Base-by-base conservation (phyloP, 2,797 vertebrate genomes). In the Crossoptilon crossoptilon region DNA sequence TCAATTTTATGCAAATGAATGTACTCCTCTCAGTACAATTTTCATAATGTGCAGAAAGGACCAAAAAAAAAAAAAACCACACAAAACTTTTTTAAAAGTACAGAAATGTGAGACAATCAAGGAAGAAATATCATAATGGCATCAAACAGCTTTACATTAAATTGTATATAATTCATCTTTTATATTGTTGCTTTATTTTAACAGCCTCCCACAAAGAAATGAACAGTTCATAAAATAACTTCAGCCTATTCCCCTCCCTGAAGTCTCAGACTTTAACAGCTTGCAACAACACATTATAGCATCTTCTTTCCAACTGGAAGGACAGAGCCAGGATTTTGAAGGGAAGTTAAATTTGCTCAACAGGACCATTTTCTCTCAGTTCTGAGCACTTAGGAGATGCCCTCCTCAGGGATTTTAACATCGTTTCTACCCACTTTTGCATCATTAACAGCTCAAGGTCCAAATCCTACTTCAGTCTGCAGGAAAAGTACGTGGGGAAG, bases 1-100 rank as follows among this genome's bases (percentile, higher is more conserved):
- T 96, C 92, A 97, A 96, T 97, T 97, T 97, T 96, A 97, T 97
- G 98, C 94, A 97, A 97, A 97, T 96, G 95, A 96, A 97, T 97
- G 97, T 97, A 96, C 93, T 96, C 81, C 87, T 95, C 92, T 96
- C 97, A 97, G 96, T 96, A 97, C 70, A 93, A 96, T 97, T 95
- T 97, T 95, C 90, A 95, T 90, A 96, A 97, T 87, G 90, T 80
- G 97, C 88, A 31, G 93, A 94, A 96, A 96, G 93, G 96, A 94
- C 58, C 74, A 91, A 88, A 29, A 95, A 95, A 96, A 92, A 49
- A 24, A 91, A 88, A 17, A 95, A 39, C 21, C 46, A 49, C 64
- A 64, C 55, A 82, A 97, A 95, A 95, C 87, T 97, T 94, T 91
- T 91, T 53, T 1, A 41, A 72, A 96, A 96, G 87, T 95, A 83